Evolutionary conservation across 2,113 vertebrate genomes (phyloP).

Genomic region (Larimichthys crocea): DNA sequence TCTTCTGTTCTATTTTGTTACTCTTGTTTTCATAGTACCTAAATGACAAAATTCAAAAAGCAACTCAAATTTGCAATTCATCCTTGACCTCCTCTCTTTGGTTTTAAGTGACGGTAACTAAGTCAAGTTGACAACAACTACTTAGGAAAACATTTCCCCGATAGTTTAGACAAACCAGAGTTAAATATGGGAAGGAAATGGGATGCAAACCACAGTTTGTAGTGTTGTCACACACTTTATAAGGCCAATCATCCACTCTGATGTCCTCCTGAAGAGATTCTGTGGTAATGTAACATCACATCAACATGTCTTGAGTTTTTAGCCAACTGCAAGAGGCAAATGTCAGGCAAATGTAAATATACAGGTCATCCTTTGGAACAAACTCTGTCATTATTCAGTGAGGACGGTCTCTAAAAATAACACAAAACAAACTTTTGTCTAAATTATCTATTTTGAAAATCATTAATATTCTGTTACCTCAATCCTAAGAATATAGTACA

Average conservation of each 20-base stretch:
- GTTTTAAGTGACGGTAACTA: not conserved
- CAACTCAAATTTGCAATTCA: no score
- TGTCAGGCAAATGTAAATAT: not conserved
- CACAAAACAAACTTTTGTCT: not conserved
- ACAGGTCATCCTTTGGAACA: not conserved
- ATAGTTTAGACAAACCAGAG: not conserved
- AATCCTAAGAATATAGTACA: not conserved
- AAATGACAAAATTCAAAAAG: not conserved
- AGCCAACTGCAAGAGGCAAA: not conserved
- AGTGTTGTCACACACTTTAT: not conserved
- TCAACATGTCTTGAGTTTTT: not conserved
- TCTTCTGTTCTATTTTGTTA: no score
- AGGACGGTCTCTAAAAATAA: not conserved
- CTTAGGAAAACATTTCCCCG: not conserved
- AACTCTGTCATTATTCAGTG: not conserved
- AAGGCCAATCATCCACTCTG: not conserved
- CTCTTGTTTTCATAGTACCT: not conserved
- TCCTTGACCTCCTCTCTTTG: not conserved
- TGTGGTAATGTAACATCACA: not conserved
- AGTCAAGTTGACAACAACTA: not conserved
- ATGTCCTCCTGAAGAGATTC: constrained; percentile 1
- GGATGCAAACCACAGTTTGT: not conserved
- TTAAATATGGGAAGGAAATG: not conserved
- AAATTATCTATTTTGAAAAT: not conserved
- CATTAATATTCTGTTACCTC: not conserved